Conservation (phyloP, 2,113 vertebrate species). For the Limanda limanda region DNA sequence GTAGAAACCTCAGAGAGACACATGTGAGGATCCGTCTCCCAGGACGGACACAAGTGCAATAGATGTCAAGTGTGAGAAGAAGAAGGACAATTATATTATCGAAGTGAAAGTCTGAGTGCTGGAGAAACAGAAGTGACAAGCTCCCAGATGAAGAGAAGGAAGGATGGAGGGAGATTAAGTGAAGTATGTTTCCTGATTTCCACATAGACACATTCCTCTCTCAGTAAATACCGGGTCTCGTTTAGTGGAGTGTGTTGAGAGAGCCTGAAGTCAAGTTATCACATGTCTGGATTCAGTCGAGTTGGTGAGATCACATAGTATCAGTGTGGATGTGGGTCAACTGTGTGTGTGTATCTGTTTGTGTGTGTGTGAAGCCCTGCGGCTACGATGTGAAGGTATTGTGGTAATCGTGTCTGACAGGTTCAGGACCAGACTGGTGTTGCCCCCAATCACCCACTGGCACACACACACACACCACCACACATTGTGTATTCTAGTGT, state of each 20-base stretch:
- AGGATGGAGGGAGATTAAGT: not conserved
- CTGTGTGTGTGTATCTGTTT: slow-evolving; percentile 5
- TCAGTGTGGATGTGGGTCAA: slow-evolving; percentile 54
- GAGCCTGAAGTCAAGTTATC: slow-evolving; percentile 54
- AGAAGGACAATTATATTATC: too few relatives aligned
- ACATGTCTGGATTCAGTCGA: slow-evolving; percentile 39
- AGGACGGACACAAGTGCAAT: too few relatives aligned
- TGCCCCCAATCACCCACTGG: slow-evolving; percentile 13
- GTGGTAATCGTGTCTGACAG: slow-evolving; percentile 46
- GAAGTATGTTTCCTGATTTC: not conserved
- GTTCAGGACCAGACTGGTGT: slow-evolving; percentile 33
- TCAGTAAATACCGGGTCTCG: not conserved
- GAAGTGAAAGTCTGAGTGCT: too few relatives aligned
- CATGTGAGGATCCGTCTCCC: too few relatives aligned
- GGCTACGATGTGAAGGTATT: slow-evolving; percentile 44
- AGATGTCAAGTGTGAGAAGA: too few relatives aligned
- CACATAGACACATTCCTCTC: too few relatives aligned
- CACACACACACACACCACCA: not conserved
- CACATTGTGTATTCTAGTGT: not conserved
- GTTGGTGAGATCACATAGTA: slow-evolving; percentile 47
- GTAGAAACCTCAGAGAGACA: too few relatives aligned
- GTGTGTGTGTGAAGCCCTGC: slow-evolving; percentile 33
- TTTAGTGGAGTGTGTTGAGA: not conserved
- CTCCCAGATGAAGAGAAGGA: not conserved
- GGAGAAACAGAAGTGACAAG: too few relatives aligned